Conservation (phyloP, 1,140 invertebrate genomes). For the Hydropsyche tenuis region DNA sequence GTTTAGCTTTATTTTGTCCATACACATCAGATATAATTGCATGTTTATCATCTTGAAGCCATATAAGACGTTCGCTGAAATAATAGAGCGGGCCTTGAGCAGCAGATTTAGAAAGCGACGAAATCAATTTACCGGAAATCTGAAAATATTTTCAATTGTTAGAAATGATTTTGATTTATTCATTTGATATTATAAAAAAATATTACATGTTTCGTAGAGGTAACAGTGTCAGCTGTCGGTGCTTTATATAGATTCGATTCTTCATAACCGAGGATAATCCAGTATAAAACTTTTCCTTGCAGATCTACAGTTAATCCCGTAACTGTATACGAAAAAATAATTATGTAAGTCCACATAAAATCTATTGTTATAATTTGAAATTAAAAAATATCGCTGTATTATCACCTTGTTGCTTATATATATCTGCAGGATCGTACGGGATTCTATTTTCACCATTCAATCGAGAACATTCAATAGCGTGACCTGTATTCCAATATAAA, state of each 20-base stretch:
- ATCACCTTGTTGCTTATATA: slow-evolving; percentile 78
- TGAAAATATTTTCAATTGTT: slow-evolving; percentile 47
- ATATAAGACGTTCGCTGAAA: slow-evolving; percentile 79
- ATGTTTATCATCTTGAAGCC: slow-evolving; percentile 78
- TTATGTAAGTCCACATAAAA: neutral
- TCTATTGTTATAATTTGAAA: slow-evolving; percentile 1
- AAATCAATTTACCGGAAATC: slow-evolving; percentile 57
- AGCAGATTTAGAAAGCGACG: slow-evolving; percentile 55
- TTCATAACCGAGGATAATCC: slow-evolving; percentile 78
- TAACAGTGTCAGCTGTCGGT: slow-evolving; percentile 65
- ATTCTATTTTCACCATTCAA: slow-evolving; percentile 79
- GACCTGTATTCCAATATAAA: slow-evolving; percentile 87
- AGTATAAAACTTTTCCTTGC: slow-evolving; percentile 75
- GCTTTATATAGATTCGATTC: slow-evolving; percentile 76
- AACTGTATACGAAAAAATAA: slow-evolving; percentile 63
- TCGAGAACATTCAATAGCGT: slow-evolving; percentile 78
- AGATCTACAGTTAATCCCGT: slow-evolving; percentile 83
- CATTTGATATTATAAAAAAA: slow-evolving; percentile 13
- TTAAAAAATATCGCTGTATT: neutral
- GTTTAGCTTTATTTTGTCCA: slow-evolving; percentile 76
- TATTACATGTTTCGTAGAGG: slow-evolving; percentile 49
- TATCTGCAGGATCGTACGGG: slow-evolving; percentile 74
- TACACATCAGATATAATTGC: slow-evolving; percentile 79
- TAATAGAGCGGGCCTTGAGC: slow-evolving; percentile 72
- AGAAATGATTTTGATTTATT: slow-evolving; percentile 26